phyloP scores from a whole-genome alignment of 2,888 invertebrate genomes.

The Tridacna gigas region DNA sequence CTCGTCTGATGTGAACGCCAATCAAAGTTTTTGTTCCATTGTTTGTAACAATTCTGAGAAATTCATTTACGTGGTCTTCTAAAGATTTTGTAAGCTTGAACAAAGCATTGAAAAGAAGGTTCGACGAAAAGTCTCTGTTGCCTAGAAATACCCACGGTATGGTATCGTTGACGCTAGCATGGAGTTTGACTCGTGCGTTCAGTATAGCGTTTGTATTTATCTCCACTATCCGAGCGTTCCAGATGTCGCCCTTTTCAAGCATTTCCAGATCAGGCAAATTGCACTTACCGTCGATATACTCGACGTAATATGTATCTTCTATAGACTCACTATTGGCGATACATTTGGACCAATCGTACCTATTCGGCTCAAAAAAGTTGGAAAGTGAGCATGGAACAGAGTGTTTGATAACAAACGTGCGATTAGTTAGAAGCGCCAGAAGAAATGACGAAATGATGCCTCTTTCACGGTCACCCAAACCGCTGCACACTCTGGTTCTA shows the following conservation, averaged over 20 bases:
- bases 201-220: neutral
- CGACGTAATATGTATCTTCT: neutral
- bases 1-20: neutral
- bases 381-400: neutral
- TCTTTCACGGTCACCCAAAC: neutral
- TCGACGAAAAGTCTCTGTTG: neutral
- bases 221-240: neutral
- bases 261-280: neutral
- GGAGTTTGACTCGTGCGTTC: neutral
- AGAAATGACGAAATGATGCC: slow-evolving; percentile 3
- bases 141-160: neutral
- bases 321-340: neutral
- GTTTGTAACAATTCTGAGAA: neutral
- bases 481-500: neutral
- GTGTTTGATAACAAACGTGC: neutral
- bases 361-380: neutral
- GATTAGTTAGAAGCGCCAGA: slow-evolving; percentile 1
- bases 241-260: neutral
- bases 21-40: neutral
- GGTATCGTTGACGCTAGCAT: neutral
- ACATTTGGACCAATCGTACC: neutral
- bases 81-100: neutral
- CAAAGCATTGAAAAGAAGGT: neutral
- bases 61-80: neutral
- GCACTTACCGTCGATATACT: neutral